phyloP scores from a whole-genome alignment of 2,113 vertebrate species.

The Muscicapa adusta region DNA sequence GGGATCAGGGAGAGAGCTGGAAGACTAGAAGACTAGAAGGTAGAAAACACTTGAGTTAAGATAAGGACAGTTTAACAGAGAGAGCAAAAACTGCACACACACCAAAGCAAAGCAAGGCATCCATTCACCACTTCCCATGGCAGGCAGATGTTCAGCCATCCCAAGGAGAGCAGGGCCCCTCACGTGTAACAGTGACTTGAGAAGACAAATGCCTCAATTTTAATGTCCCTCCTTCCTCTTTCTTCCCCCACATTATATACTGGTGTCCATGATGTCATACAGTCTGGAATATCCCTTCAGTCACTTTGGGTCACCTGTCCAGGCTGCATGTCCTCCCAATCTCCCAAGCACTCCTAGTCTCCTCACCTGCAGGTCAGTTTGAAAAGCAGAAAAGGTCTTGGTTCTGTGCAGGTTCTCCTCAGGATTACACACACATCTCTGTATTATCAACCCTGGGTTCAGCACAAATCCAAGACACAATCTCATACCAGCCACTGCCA shows the following conservation, averaged over 20 bases:
- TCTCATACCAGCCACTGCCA: not conserved
- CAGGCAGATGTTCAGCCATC: not conserved
- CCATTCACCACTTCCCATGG: not conserved
- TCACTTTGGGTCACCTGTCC: no score
- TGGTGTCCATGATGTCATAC: no score
- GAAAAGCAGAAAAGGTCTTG: not conserved
- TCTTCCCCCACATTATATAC: not conserved
- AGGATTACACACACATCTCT: not conserved
- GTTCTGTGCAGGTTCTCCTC: not conserved
- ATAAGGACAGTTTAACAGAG: not conserved
- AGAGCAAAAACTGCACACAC: not conserved
- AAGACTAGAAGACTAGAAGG: not conserved
- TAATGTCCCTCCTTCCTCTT: not conserved
- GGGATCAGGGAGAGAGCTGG: accelerated
- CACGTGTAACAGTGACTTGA: accelerated
- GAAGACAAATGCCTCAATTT: not conserved
- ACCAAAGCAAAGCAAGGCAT: not conserved
- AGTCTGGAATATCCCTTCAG: not conserved
- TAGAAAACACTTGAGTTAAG: not conserved
- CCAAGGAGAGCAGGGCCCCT: not conserved
- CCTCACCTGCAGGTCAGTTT: accelerated
- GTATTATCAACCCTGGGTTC: not conserved
- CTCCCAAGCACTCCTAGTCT: accelerated
- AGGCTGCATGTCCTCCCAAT: not conserved
- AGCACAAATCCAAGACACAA: not conserved